A percentile compares a stretch with the other conserved stretches of the same genome.
phyloP scores from a whole-genome alignment of 2,888 invertebrate genomes.

The Pseudococcus jackbeardsleyi region DNA sequence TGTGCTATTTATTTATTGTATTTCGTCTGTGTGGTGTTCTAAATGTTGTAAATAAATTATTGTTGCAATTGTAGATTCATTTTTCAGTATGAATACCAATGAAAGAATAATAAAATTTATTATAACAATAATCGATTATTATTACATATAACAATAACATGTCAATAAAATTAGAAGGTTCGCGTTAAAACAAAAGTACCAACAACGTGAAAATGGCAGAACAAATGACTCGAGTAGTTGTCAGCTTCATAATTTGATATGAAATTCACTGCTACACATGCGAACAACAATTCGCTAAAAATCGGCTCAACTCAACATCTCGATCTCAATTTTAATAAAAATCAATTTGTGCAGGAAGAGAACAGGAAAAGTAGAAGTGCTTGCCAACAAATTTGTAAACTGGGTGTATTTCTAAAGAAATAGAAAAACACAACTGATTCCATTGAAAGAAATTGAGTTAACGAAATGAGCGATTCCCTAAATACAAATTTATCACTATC shows the following conservation, averaged over 20 bases:
- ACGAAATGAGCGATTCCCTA: neutral
- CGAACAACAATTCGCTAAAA: neutral
- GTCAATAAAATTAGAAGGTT: slow-evolving; percentile 51
- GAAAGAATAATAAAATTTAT: slow-evolving; percentile 49
- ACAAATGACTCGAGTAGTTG: neutral
- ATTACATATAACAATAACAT: slow-evolving; percentile 47
- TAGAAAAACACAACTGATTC: too few species aligned
- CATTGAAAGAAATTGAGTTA: neutral
- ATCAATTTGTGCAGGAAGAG: neutral
- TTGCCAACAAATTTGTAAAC: neutral
- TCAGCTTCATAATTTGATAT: slow-evolving; percentile 19
- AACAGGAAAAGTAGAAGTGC: neutral
- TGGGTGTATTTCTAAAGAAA: neutral
- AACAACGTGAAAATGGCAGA: slow-evolving; percentile 41
- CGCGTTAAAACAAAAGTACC: slow-evolving; percentile 10
- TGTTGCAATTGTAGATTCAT: neutral
- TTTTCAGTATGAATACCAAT: neutral
- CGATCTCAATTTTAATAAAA: neutral
- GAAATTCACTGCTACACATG: neutral
- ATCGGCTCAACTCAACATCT: neutral
- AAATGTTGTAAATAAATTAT: slow-evolving; percentile 3
- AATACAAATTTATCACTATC: slow-evolving; percentile 22
- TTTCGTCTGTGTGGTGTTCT: neutral
- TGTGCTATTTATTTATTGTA: neutral
- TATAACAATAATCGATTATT: slow-evolving; percentile 46